Evolutionary conservation across 2,888 invertebrate genomes (phyloP), one percentile per base, ranked within the genome.

Genomic region (Ecliptopera silaceata): DNA sequence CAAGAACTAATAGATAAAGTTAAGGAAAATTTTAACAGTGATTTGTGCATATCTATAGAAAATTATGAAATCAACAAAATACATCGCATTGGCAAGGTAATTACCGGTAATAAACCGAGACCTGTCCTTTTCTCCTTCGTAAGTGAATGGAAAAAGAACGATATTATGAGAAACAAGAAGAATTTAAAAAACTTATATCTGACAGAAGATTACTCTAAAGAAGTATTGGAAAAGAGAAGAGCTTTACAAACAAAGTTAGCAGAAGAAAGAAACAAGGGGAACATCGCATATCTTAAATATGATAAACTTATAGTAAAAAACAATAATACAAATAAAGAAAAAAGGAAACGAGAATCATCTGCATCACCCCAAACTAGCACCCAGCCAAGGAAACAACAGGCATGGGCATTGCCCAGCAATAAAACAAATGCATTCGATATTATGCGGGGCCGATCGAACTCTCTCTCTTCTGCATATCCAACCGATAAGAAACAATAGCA

Each of bases 181-280:
- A 39, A 22, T n/a, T 46, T 54, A 6, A 47, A 34, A 26, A n/a
- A 54, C 1, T 34, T n/a, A 3, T 54, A 56, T n/a, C 10, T 56
- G 13, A 50, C 56, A 2, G 69, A 72, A 43, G 69, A 72, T 39
- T 72, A 63, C 36, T 47, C 69, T 3, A 72, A 68, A n/a, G 70
- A 72, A 63, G 59, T 66, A 18, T 3, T 57, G 63, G 47, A 63
- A 58, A 51, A 68, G 56, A 49, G 69, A 20, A 68, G 65, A 54
- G 44, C 45, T 17, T 36, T 70, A 22, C 58, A 50, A 41, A 26
- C 59, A 4, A 38, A 64, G 18, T 38, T 69, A 8, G 31, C 18
- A 10, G 65, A 69, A 61, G 67, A 64, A 46, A 64, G 61, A 36
- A 42, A 59, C 32, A 66, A 68, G 34, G 57, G 63, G 41, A 62